A percentile compares a stretch with the other conserved stretches of the same genome.
These are phyloP conservation scores for Drosophila littoralis DNA, from an alignment of 1,140 invertebrate genomes.

Conservation along the genomic window DNA sequence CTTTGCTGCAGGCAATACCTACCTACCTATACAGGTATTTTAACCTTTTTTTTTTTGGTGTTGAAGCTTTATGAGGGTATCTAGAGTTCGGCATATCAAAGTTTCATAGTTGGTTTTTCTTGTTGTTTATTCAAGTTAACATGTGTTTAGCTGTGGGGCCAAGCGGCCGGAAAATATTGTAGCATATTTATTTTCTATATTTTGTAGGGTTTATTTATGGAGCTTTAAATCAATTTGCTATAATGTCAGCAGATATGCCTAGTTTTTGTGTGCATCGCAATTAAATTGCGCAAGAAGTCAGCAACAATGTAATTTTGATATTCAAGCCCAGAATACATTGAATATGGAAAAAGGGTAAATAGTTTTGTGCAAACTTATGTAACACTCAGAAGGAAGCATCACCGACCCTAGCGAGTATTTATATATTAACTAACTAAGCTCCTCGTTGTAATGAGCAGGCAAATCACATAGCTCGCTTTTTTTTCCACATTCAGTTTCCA, in stretches of 20 bases:
- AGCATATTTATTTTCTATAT: slow-evolving; percentile 9
- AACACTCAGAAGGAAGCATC: no score
- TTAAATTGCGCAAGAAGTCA: background rate
- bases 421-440: no score
- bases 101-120: background rate
- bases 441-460: no score
- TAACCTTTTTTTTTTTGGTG: no score
- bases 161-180: background rate
- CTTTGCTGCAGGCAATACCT: no score
- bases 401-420: no score
- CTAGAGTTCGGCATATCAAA: background rate
- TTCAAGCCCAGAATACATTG: background rate
- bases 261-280: background rate
- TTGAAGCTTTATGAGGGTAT: background rate
- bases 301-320: background rate
- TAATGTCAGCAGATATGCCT: slow-evolving; percentile 11
- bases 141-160: background rate
- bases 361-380: no score
- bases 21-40: no score
- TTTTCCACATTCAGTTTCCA: slow-evolving; percentile 2
- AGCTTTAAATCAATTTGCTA: slow-evolving; percentile 41
- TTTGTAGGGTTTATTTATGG: slow-evolving; percentile 2
- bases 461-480: background rate
- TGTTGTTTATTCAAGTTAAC: slow-evolving; percentile 29
- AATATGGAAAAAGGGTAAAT: no score